Conservation (phyloP, 2,797 vertebrate species). For the Acanthurus lineatus region DNA sequence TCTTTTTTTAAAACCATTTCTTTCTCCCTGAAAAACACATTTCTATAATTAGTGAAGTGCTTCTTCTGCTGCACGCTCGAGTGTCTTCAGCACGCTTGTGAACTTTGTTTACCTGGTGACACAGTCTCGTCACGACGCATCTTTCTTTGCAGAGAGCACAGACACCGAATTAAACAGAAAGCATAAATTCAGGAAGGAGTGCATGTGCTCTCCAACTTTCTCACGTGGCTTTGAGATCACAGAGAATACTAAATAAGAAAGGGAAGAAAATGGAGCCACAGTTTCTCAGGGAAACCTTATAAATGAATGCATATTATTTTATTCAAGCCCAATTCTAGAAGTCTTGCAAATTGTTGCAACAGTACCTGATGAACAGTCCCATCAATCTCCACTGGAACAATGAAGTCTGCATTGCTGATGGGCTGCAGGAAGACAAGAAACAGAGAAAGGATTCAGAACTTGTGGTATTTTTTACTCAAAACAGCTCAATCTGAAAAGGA, state of each 20-base stretch:
- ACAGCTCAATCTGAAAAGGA: conserved; percentile 26
- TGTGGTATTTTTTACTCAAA: neutral
- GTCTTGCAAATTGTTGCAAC: conserved; percentile 11
- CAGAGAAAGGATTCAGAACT: conserved; percentile 27
- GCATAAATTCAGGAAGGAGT: conserved; percentile 14
- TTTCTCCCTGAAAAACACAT: neutral
- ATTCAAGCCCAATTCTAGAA: conserved; percentile 31
- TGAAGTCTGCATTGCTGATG: conserved; percentile 96
- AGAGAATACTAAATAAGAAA: conserved; percentile 53
- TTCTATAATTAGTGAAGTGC: conserved; percentile 1
- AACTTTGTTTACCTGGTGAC: conserved; percentile 31
- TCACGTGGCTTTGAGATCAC: conserved; percentile 31
- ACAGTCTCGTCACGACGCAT: conserved; percentile 6
- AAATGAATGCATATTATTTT: conserved; percentile 44
- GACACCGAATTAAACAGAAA: conserved; percentile 27
- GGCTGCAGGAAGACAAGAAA: conserved; percentile 85
- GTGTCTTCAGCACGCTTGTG: conserved; percentile 18
- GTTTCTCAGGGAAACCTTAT: conserved; percentile 17
- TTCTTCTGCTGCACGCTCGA: conserved; percentile 7
- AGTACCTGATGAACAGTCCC: conserved; percentile 98
- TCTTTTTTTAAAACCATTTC: neutral
- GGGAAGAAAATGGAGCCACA: conserved; percentile 19
- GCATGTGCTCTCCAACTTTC: conserved; percentile 8
- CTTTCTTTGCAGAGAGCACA: conserved; percentile 23
- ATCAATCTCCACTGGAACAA: conserved; percentile 93